These are phyloP conservation scores for Pitta sordida DNA, from an alignment of 2,113 vertebrate species.

Conservation along the genomic window DNA sequence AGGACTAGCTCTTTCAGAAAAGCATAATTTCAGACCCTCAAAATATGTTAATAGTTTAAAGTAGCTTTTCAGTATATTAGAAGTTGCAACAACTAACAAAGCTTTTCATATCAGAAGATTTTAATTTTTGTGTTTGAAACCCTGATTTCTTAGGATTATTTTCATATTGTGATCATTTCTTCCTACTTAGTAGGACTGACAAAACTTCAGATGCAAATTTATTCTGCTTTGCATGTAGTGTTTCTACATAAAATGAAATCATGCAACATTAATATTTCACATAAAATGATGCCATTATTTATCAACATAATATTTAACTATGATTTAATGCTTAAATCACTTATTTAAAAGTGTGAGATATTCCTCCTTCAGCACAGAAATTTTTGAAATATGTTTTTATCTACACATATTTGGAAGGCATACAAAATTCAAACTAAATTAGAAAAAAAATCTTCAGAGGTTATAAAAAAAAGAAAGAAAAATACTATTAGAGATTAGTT, in stretches of 20 bases:
- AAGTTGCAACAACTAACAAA: background rate
- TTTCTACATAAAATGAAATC: background rate
- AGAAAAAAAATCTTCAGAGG: background rate
- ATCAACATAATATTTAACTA: background rate
- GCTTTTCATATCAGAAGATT: background rate
- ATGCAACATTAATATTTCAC: background rate
- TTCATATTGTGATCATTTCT: background rate
- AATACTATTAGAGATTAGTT: background rate
- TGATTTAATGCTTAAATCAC: background rate
- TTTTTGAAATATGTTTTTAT: background rate
- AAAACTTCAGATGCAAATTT: background rate
- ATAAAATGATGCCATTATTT: background rate
- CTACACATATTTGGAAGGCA: background rate
- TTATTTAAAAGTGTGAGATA: background rate
- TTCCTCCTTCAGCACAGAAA: background rate
- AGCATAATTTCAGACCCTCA: accelerated
- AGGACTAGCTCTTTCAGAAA: background rate
- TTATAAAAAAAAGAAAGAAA: background rate
- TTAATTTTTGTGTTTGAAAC: background rate
- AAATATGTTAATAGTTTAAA: background rate
- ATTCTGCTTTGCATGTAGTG: background rate
- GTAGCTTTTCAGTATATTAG: background rate
- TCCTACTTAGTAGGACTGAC: background rate
- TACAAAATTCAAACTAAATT: background rate
- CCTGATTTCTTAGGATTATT: background rate